These are phyloP conservation scores for Papilio demoleus DNA, from an alignment of 2,888 invertebrate species.

Conservation along the genomic window DNA sequence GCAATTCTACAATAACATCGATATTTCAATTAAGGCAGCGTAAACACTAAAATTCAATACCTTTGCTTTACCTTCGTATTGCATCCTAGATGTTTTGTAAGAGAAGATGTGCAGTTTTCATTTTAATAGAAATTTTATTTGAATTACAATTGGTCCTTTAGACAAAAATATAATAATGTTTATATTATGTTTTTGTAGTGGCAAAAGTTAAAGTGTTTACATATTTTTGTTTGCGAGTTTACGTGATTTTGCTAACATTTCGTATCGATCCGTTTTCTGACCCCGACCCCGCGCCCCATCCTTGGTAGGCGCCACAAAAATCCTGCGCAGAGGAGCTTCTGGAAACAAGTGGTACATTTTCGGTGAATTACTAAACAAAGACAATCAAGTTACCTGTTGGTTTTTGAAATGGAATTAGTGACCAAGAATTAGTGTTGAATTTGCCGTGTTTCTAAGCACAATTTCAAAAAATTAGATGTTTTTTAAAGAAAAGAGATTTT, in stretches of 20 bases:
- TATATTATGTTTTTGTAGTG: not conserved
- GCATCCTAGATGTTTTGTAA: conserved; percentile 14
- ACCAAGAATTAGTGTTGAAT: not conserved
- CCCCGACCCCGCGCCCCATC: not conserved
- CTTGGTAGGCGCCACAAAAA: not conserved
- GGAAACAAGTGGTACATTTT: not conserved
- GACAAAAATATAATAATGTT: conserved; percentile 2
- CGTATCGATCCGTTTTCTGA: not conserved
- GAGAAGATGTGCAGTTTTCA: conserved; percentile 13
- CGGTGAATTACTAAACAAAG: not conserved
- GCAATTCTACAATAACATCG: conserved; percentile 28
- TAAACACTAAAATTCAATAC: conserved; percentile 36
- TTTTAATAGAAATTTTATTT: conserved; percentile 10
- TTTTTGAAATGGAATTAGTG: not conserved
- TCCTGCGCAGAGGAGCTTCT: conserved; percentile 9
- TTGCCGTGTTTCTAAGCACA: not conserved
- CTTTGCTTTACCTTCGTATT: conserved; percentile 22
- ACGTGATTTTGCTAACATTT: not conserved
- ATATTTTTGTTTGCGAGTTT: not conserved
- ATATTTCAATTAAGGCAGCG: conserved; percentile 22
- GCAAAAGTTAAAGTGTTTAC: not conserved
- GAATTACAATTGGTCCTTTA: too few relatives aligned
- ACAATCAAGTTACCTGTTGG: not conserved
- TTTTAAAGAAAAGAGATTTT: not conserved
- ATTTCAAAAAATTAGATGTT: too few relatives aligned